Evolutionary conservation across 1,140 invertebrate species (phyloP).

Genomic region (Papilio polyxenes): DNA sequence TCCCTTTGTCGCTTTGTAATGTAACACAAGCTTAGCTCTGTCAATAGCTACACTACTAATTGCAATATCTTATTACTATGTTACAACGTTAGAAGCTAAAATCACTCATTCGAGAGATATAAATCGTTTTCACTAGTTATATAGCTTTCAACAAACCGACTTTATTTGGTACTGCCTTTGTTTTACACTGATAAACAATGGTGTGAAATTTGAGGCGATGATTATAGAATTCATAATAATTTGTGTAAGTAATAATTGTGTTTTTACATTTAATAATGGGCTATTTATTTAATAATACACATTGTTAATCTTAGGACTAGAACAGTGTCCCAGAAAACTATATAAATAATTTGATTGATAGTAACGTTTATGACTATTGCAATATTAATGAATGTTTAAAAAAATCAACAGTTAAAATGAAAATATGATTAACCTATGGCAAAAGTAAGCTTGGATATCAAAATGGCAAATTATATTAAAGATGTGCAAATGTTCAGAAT

Average conservation of each 20-base stretch:
- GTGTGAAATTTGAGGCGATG: neutral
- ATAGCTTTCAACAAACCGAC: neutral
- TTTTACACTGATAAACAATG: neutral
- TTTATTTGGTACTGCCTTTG: neutral
- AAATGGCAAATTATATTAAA: neutral
- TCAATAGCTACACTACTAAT: neutral
- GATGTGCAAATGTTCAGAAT: neutral
- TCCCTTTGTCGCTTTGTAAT: conserved; percentile 19
- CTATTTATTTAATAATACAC: too few relatives aligned
- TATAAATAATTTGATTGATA: too few relatives aligned
- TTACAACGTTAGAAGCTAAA: neutral
- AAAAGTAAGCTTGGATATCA: too few relatives aligned
- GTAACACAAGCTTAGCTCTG: neutral
- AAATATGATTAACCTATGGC: too few relatives aligned
- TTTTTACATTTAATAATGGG: too few relatives aligned
- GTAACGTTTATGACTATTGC: too few relatives aligned
- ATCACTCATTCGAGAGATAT: neutral
- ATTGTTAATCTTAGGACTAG: too few relatives aligned
- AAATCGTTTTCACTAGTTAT: neutral
- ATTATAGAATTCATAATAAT: neutral
- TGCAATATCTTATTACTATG: neutral
- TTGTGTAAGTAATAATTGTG: neutral
- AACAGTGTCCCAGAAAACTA: too few relatives aligned
- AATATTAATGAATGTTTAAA: too few relatives aligned
- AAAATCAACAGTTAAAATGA: too few relatives aligned